Evolutionary conservation across 2,797 vertebrate species (phyloP).

Genomic region (Acanthurus lineatus): DNA sequence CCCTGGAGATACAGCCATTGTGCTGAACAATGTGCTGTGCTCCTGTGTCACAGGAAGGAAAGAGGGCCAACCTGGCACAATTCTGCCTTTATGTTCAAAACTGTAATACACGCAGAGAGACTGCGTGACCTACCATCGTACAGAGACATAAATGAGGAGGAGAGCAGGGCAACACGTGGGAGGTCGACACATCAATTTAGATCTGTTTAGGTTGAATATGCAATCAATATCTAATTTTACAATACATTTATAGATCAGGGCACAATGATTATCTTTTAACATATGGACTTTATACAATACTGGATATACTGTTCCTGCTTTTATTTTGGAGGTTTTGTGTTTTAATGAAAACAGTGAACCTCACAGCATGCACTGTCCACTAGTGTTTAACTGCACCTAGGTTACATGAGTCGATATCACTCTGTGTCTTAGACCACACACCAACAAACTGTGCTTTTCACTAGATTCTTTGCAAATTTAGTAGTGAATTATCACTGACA

Average conservation of each 20-base stretch:
- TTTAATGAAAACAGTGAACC: too few species aligned
- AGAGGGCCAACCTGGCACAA: slow-evolving; percentile 10
- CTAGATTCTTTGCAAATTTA: slow-evolving; percentile 15
- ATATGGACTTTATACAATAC: too few species aligned
- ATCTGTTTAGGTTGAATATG: background rate
- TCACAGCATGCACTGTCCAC: too few species aligned
- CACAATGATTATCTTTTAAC: too few species aligned
- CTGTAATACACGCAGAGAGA: background rate
- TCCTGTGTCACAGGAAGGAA: slow-evolving; percentile 4
- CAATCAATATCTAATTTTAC: slow-evolving; percentile 11
- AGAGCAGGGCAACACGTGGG: background rate
- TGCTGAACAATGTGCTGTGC: slow-evolving; percentile 13
- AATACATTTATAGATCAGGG: too few species aligned
- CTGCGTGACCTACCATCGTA: background rate
- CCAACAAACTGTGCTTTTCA: slow-evolving; percentile 18
- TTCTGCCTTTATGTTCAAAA: slow-evolving; percentile 1
- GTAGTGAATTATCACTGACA: slow-evolving; percentile 18
- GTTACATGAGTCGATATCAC: too few species aligned
- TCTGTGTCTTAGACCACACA: slow-evolving; percentile 9
- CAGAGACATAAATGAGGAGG: background rate
- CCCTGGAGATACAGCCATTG: slow-evolving; percentile 27
- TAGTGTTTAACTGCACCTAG: too few species aligned
- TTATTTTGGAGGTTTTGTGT: too few species aligned
- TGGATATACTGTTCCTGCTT: too few species aligned
- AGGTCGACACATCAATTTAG: slow-evolving; percentile 7